These are phyloP conservation scores for Polymixis lichenea DNA, from an alignment of 2,888 invertebrate genomes.

Conservation along the genomic window DNA sequence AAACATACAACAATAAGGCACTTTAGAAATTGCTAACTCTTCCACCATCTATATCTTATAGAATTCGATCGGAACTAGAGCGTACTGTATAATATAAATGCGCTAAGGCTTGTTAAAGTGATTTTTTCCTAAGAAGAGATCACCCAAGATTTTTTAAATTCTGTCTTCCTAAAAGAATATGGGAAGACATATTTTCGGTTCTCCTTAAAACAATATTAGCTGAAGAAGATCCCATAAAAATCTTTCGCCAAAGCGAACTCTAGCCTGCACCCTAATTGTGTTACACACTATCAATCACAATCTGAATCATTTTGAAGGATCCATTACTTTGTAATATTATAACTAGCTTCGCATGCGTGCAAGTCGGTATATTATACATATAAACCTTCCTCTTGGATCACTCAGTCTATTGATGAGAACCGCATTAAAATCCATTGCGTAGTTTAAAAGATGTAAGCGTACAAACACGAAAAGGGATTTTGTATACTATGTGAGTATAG, in stretches of 20 bases:
- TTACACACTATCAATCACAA: too few species aligned
- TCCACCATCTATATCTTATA: not conserved
- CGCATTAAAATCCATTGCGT: too few species aligned
- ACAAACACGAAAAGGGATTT: too few species aligned
- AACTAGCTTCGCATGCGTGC: too few species aligned
- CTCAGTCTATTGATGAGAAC: too few species aligned
- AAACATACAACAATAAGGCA: slow-evolving; percentile 21
- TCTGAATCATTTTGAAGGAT: too few species aligned
- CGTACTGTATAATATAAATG: not conserved
- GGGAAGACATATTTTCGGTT: not conserved
- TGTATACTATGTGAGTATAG: too few species aligned
- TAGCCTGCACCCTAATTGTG: too few species aligned
- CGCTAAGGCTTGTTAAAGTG: slow-evolving; percentile 11
- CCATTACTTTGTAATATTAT: too few species aligned
- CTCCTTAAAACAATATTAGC: not conserved
- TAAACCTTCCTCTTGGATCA: too few species aligned
- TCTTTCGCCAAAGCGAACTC: not conserved
- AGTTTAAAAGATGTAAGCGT: too few species aligned
- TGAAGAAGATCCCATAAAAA: slow-evolving; percentile 1
- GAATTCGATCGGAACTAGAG: not conserved
- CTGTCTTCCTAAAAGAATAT: not conserved
- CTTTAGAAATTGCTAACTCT: slow-evolving; percentile 10
- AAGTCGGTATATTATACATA: too few species aligned
- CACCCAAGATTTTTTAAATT: slow-evolving; percentile 21
- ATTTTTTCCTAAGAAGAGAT: slow-evolving; percentile 34